Evolutionary conservation across 2,797 vertebrate species (phyloP).

Genomic region (Clamator glandarius): DNA sequence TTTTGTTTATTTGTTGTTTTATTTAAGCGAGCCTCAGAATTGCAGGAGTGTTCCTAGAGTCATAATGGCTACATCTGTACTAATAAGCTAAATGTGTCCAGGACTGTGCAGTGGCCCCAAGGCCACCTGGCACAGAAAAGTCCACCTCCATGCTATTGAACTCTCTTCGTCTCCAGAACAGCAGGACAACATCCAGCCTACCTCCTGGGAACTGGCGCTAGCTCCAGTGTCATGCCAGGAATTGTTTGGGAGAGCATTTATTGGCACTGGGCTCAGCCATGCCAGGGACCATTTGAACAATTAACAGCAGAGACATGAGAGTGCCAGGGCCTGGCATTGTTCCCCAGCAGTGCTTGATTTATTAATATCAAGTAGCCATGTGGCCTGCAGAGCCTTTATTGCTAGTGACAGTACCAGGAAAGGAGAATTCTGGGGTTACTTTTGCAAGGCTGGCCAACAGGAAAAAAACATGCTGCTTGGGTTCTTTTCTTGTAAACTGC

Average conservation of each 20-base stretch:
- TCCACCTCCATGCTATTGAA: constrained; percentile 40
- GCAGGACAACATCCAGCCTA: constrained; percentile 41
- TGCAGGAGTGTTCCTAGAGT: constrained; percentile 30
- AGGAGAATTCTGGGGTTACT: constrained; percentile 52
- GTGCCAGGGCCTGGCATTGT: constrained; percentile 42
- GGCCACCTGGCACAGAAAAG: constrained; percentile 43
- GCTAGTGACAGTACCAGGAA: constrained; percentile 53
- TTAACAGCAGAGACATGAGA: not conserved
- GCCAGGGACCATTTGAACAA: constrained; percentile 34
- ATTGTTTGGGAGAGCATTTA: constrained; percentile 9
- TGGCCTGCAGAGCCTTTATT: constrained; percentile 56
- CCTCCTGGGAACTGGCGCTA: constrained; percentile 43
- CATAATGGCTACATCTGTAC: constrained; percentile 43
- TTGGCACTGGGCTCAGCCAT: not conserved
- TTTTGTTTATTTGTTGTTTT: not conserved
- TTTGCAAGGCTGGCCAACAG: constrained; percentile 31
- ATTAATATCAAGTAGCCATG: constrained; percentile 60
- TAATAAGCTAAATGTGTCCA: constrained; percentile 27
- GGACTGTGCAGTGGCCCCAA: not conserved
- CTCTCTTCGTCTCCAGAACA: constrained; percentile 17
- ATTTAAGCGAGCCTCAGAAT: not conserved
- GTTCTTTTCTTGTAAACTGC: constrained; percentile 40
- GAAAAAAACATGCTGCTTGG: not conserved
- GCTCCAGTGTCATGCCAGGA: not conserved
- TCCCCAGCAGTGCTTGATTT: constrained; percentile 31